Base-by-base conservation (phyloP, 2,888 invertebrate genomes). In the Epinotia ramella region DNA sequence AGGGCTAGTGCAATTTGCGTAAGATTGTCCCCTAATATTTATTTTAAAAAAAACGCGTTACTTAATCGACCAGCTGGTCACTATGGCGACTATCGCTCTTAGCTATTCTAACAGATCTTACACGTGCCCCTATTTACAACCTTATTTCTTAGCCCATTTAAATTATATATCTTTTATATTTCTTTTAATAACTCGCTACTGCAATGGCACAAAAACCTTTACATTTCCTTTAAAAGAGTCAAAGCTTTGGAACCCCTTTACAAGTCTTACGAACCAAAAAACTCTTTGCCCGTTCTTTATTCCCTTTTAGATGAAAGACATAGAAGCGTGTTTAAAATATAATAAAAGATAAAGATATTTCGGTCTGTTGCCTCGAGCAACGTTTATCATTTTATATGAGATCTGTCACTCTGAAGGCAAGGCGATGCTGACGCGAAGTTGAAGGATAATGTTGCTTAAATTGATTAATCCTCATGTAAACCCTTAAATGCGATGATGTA, bases 321-420 rank as follows among this genome's bases (percentile, higher is more conserved):
- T 57, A 57, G 46, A 33, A 44, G 49, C 63, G 64, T 20, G 64
- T 64, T 71, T 71, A 53, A 72, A 63, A 72, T 5, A 60, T 60
- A 59, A 60, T 60, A 59, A 60, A 60, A 28, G 46, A 59, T 68
- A 68, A 67, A 40, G 16, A 59, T 69, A 60, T 69, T 69, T 60
- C 69, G 59, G 18, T 20, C 57, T 24, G 18, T n/a, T 33, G 59
- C 69, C 60, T 69, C 5, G 56, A 7, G 67, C 20, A 40, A n/a
- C 59, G 68, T 68, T 60, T 69, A 60, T 69, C 69, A 60, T 60
- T 69, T 69, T 69, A 60, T 69, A 69, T 69, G 59, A 69, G 59
- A 69, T 60, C 69, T 69, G 69, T 60, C 69, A 69, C 28, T 69
- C 46, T 40, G 46, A n/a, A 12, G 53, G 49, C 53, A 11, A 11